Conservation (phyloP, 2,113 vertebrate genomes). For the Sinocyclocheilus anophthalmus region DNA sequence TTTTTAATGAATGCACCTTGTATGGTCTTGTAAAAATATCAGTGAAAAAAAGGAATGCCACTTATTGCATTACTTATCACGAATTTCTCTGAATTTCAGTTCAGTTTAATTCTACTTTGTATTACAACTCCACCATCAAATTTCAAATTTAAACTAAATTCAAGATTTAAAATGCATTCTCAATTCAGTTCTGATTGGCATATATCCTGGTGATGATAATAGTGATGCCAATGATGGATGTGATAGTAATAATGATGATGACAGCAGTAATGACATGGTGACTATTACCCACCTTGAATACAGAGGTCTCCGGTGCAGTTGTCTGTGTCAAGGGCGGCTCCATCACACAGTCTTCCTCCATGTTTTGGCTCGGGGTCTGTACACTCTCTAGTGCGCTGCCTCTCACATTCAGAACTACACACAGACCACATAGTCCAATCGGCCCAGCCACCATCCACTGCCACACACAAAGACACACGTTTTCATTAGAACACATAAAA, state of each 20-base stretch:
- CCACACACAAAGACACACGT: constrained; percentile 19
- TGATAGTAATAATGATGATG: not conserved
- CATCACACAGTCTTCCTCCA: constrained; percentile 86
- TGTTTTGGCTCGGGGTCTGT: constrained; percentile 83
- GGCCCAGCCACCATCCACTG: constrained; percentile 88
- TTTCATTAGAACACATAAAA: not conserved
- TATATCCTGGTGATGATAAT: not conserved
- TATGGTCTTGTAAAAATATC: too few species aligned
- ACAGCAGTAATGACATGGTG: not conserved
- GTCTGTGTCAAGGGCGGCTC: constrained; percentile 81
- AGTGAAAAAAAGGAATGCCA: not conserved
- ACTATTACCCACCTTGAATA: constrained; percentile 82
- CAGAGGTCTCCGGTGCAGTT: constrained; percentile 98
- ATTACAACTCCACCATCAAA: not conserved
- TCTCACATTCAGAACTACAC: constrained; percentile 85
- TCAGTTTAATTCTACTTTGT: too few species aligned
- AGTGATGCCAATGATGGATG: constrained; percentile 19
- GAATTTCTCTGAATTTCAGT: too few species aligned
- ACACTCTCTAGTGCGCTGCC: constrained; percentile 83
- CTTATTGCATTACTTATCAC: too few species aligned
- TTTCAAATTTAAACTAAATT: not conserved
- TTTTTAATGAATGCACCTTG: too few species aligned
- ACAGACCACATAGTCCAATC: constrained; percentile 88
- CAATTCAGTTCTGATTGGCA: not conserved
- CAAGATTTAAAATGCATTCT: not conserved